Conservation (phyloP, 2,888 invertebrate species). For the Cerceris rybyensis region DNA sequence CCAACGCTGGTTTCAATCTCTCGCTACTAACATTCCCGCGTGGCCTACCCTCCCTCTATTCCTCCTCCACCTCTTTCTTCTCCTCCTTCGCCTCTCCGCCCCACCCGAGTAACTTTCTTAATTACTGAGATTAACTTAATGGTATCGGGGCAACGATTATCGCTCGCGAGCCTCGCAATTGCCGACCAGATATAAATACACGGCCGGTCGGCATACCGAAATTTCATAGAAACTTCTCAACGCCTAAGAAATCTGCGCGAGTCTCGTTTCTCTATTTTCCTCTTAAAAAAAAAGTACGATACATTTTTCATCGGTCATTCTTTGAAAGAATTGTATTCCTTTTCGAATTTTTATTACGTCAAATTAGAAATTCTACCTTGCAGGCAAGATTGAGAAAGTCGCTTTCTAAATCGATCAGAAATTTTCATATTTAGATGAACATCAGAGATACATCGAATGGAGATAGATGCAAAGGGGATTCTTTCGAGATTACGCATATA, state of each 20-base stretch:
- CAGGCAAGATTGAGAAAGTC: too few species aligned
- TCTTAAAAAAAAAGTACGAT: too few species aligned
- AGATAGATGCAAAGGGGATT: too few species aligned
- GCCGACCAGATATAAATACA: conserved; percentile 54
- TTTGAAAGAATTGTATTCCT: too few species aligned
- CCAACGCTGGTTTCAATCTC: conserved; percentile 55
- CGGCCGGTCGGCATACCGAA: conserved; percentile 32
- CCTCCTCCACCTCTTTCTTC: too few species aligned
- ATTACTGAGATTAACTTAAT: conserved; percentile 81
- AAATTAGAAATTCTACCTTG: too few species aligned
- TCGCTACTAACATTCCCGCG: conserved; percentile 71
- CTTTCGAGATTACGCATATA: conserved; percentile 30
- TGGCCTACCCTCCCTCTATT: conserved; percentile 60
- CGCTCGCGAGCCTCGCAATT: conserved; percentile 70
- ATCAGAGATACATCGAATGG: too few species aligned
- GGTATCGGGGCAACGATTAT: conserved; percentile 79
- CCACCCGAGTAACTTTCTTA: conserved; percentile 76
- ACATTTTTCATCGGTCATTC: too few species aligned
- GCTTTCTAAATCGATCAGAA: too few species aligned
- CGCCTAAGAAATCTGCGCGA: conserved; percentile 2
- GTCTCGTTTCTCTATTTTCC: not conserved
- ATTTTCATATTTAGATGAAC: too few species aligned
- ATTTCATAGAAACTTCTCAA: conserved; percentile 47
- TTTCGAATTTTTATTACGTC: too few species aligned
- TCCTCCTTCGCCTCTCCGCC: too few species aligned